Base-by-base conservation (phyloP, 2,113 vertebrate genomes). In the Osmerus eperlanus region DNA sequence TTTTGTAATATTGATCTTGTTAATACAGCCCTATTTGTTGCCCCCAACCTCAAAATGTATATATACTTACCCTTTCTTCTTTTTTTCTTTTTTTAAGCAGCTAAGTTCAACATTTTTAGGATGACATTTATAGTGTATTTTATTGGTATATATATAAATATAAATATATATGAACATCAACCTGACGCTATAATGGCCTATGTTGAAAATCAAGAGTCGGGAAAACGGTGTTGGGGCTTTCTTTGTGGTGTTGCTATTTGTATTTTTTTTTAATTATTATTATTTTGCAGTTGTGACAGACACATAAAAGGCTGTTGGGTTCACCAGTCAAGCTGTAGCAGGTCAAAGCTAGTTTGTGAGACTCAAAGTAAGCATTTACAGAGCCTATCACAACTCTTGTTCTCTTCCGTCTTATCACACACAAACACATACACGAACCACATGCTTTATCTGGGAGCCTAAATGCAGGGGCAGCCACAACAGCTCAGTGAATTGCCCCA, bases 1-100 rank as follows among this genome's bases (percentile, higher is more conserved):
- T 98, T 98, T 98, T 99, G 95, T 98, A 96, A 97, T 94, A 95
- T 96, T 95, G 91, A 91, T 91, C 94, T 95, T 98, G 95, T 96
- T 96, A 94, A 97, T 96, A 96, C 91, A 88, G 74, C 79, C 81
- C 41, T 72, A 75, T 60, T 58, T 68, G 55, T 65, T 73, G 70
- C 83, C 76, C 78, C 41, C 84, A 66, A 53, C 64, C 51, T 67
- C 88, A n/a, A 72, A 73, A 92, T 97, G 93, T 97, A 95, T 91
- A 97, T 96, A 97, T 76, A 83, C 82, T 87, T 79, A 94, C 92
- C 84, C 78, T 77, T 80, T 83, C 86, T 73, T 84, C 70, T 85
- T 78, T 85, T 84, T 85, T 80, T 60, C 47, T 52, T 65, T 25
- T 90, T 90, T 93, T 92, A 91, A 92, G 94, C 92, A 91, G 93